Percentiles rank a stretch among this genome's conserved stretches.
Conservation (phyloP, 2,797 vertebrate genomes). For the Sebastes cheni region DNA sequence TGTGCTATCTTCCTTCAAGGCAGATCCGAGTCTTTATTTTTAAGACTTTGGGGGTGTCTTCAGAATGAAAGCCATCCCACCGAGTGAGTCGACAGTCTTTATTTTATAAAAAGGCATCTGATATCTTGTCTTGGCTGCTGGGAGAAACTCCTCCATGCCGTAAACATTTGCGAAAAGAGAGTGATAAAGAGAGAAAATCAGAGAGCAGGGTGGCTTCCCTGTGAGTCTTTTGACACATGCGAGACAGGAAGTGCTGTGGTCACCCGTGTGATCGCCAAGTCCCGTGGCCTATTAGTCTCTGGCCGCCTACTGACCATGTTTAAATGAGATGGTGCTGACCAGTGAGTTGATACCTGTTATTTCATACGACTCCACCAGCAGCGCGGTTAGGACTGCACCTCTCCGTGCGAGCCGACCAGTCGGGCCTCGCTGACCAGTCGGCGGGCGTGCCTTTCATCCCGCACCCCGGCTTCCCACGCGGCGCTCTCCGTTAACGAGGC, state of each 20-base stretch:
- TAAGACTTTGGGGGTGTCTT: conserved; percentile 68
- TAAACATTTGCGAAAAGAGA: conserved; percentile 72
- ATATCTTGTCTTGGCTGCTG: conserved; percentile 66
- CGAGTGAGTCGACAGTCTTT: conserved; percentile 47
- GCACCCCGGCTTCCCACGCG: conserved; percentile 89
- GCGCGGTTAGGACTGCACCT: conserved; percentile 56
- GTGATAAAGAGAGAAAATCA: conserved; percentile 33
- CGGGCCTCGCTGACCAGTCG: conserved; percentile 90
- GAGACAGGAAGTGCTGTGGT: conserved; percentile 39
- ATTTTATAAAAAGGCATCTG: conserved; percentile 66
- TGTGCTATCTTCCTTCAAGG: conserved; percentile 81
- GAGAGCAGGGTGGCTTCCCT: conserved; percentile 26
- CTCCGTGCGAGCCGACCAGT: conserved; percentile 69
- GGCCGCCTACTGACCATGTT: conserved; percentile 23
- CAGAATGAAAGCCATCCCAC: conserved; percentile 50
- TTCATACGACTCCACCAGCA: neutral
- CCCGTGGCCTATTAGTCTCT: neutral
- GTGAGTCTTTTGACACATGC: conserved; percentile 29
- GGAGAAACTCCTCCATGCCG: conserved; percentile 55
- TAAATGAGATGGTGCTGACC: conserved; percentile 38
- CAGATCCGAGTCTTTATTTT: conserved; percentile 70
- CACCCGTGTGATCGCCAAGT: conserved; percentile 5
- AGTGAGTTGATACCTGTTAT: conserved; percentile 40
- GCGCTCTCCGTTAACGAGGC: conserved; percentile 88
- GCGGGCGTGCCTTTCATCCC: conserved; percentile 88